Conservation (phyloP, 2,888 invertebrate species). For the Dynastes maya region DNA sequence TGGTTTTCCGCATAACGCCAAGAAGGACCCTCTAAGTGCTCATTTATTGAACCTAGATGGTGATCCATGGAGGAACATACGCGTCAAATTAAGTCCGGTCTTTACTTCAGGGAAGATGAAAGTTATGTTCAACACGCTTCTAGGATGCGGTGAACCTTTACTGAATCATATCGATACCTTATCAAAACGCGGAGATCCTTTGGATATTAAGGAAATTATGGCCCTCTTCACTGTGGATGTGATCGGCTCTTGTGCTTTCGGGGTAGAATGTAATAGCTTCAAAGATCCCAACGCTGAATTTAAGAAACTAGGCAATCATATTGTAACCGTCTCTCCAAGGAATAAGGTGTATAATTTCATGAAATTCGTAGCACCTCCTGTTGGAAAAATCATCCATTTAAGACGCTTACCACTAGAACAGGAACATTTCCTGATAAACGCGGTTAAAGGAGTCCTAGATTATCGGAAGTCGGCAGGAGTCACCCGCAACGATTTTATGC, state of each 20-base stretch:
- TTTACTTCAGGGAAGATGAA: constrained; percentile 58
- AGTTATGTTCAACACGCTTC: constrained; percentile 56
- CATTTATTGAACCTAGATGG: constrained; percentile 53
- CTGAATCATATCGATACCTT: constrained; percentile 3
- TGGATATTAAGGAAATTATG: constrained; percentile 68
- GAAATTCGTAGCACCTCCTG: neutral
- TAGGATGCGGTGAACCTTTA: constrained; percentile 33
- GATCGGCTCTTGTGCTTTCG: constrained; percentile 75
- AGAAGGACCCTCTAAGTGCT: constrained; percentile 63
- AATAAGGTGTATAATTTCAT: constrained; percentile 8
- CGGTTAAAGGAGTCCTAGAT: neutral
- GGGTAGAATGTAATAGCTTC: constrained; percentile 74
- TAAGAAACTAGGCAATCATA: constrained; percentile 55
- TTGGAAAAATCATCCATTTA: neutral
- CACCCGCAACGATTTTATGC: constrained; percentile 9
- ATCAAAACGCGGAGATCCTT: constrained; percentile 41
- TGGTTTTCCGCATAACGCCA: constrained; percentile 70
- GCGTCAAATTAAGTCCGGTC: constrained; percentile 55
- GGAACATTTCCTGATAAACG: constrained; percentile 12
- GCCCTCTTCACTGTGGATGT: constrained; percentile 72
- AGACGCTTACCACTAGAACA: neutral
- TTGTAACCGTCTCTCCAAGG: constrained; percentile 41
- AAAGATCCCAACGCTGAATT: constrained; percentile 72
- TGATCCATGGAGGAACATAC: constrained; percentile 53
- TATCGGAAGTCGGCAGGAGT: constrained; percentile 1